Base-by-base conservation (phyloP, 1,140 invertebrate species). In the Lepidurus couesii region DNA sequence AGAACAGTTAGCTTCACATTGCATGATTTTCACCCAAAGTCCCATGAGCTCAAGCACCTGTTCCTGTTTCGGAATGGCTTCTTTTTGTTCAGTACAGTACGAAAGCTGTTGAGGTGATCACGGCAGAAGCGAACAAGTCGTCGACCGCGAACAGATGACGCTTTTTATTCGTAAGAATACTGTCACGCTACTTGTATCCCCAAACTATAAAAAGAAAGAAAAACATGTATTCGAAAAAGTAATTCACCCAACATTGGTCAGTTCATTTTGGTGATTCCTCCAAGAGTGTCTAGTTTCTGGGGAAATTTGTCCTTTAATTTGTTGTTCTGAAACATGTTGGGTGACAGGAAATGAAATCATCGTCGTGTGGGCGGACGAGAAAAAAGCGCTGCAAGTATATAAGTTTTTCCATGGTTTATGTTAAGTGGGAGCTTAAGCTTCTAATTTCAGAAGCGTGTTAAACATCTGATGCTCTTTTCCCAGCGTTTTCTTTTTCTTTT, bases 341-440 rank as follows among this genome's bases (percentile, higher is more conserved):
- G 53, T 65, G 53, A 65, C 53, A 16, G 53, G 53, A 65, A n/a
- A 21, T 65, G 53, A 65, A 65, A 21, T 65, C 53, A 65, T 21
- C 53, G 34, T 34, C 34, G 34, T 34, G 34, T 34, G 34, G 34
- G 34, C 34, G 34, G 34, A 34, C 3, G 34, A 34, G 2, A 3
- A 34, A 65, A 65, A 65, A 65, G 53, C n/a, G n/a, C 8, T 65
- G 53, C 53, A 65, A 65, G 53, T 65, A 65, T 65, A 13, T 65
- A 1, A 65, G 53, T n/a, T 65, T 65, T 65, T 21, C 21, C 21
- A 65, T 21, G 3, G 53, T 65, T 65, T 65, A 65, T 65, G 53
- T 65, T n/a, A 65, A 65, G 53, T 65, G 53, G 21, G 13, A 13
- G 53, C 16, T 34, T 34, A 34, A 4, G 34, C 34, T 34, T 34